A percentile compares a stretch with the other conserved stretches of the same genome.
phyloP scores from a whole-genome alignment of 2,888 invertebrate genomes.

The Poecilus cupreus region DNA sequence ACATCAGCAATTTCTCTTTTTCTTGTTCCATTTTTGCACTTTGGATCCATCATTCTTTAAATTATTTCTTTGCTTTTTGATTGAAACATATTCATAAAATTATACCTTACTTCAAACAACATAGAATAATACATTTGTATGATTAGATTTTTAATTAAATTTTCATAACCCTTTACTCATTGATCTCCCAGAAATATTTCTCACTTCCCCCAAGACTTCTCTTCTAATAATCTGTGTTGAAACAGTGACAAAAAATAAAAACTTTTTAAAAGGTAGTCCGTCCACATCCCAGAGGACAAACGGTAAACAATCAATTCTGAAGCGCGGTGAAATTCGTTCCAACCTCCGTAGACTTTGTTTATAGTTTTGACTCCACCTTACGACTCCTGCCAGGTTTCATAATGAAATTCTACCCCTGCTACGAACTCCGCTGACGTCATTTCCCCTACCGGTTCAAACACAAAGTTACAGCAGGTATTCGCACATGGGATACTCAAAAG shows the following conservation, averaged over 20 bases:
- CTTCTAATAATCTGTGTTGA: slow-evolving; percentile 18
- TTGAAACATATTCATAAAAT: no score
- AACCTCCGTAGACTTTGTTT: slow-evolving; percentile 13
- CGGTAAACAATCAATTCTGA: slow-evolving; percentile 33
- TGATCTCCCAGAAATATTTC: not conserved
- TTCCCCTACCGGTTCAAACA: not conserved
- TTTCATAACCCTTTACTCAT: not conserved
- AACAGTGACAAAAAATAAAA: slow-evolving; percentile 10
- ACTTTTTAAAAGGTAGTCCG: slow-evolving; percentile 24
- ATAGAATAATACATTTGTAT: not conserved
- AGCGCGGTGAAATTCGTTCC: slow-evolving; percentile 2
- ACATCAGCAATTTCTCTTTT: no score
- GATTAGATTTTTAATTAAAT: not conserved
- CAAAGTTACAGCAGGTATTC: not conserved
- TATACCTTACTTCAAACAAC: no score
- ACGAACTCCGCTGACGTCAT: not conserved
- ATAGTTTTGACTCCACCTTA: slow-evolving; percentile 33
- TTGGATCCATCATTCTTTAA: no score
- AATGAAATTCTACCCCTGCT: slow-evolving; percentile 18
- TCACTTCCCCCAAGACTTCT: not conserved
- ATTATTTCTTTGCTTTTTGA: no score
- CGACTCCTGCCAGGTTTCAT: slow-evolving; percentile 13
- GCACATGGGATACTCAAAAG: not conserved
- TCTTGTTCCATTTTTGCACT: no score
- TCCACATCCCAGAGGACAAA: not conserved